Evolutionary conservation across 2,888 invertebrate genomes (phyloP).

Genomic region (Clanis bilineata): DNA sequence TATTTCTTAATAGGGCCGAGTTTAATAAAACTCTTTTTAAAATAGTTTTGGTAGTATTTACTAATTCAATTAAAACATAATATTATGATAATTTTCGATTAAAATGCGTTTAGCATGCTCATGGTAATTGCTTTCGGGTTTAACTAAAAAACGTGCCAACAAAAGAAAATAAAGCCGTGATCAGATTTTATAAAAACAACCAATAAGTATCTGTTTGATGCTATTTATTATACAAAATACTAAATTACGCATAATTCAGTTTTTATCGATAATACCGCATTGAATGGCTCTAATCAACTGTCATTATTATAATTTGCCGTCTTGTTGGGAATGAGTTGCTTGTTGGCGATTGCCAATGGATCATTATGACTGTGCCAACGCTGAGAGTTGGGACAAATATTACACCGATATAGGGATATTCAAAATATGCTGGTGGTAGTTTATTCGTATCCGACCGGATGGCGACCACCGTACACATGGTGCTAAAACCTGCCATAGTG

Average conservation of each 20-base stretch:
- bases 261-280: slow-evolving; percentile 5
- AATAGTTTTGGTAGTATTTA: not conserved
- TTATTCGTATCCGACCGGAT: no score
- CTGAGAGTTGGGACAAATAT: not conserved
- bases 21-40: not conserved
- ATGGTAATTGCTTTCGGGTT: not conserved
- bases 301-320: slow-evolving; percentile 9
- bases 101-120: not conserved
- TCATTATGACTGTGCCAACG: not conserved
- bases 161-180: not conserved
- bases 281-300: slow-evolving; percentile 13
- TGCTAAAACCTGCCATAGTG: no score
- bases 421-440: no score
- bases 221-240: slow-evolving; percentile 5
- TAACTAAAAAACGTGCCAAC: not conserved
- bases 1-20: no score
- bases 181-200: not conserved
- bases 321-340: not conserved
- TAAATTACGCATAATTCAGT: slow-evolving; percentile 8
- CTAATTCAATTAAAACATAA: not conserved
- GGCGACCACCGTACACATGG: no score
- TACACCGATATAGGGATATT: not conserved
- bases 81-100: not conserved
- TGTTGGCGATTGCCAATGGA: not conserved
- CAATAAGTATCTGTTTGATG: not conserved